Evolutionary conservation across 2,113 vertebrate species (phyloP).

Genomic region (Bucco capensis): DNA sequence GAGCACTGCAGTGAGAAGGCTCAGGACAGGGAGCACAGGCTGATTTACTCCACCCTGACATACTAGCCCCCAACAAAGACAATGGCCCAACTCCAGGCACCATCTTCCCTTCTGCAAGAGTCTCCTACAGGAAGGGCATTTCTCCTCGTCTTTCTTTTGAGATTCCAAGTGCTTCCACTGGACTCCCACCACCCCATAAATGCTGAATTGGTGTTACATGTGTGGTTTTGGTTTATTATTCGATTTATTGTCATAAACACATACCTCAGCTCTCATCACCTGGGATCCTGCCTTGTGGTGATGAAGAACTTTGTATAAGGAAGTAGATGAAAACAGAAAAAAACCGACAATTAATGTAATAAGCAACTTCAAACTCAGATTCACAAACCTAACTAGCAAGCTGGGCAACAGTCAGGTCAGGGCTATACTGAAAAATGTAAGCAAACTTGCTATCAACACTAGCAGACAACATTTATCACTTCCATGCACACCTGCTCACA

Average conservation of each 20-base stretch:
- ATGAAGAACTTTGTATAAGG: constrained; percentile 63
- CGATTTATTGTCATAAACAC: neutral
- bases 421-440: neutral
- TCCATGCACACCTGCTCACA: neutral
- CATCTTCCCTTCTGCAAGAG: neutral
- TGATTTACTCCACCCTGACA: neutral
- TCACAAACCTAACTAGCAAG: neutral
- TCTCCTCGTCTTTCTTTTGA: neutral
- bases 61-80: fast-evolving
- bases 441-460: neutral
- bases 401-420: neutral
- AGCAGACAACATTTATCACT: neutral
- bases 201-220: neutral
- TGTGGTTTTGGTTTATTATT: neutral
- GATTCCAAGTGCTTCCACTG: neutral
- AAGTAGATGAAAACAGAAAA: neutral
- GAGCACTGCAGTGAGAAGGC: neutral
- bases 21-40: neutral
- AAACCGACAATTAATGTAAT: neutral
- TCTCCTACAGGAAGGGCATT: neutral
- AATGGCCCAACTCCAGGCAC: neutral
- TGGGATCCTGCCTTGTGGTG: constrained; percentile 71
- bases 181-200: neutral
- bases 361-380: neutral
- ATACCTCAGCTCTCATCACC: constrained; percentile 78